Evolutionary conservation across 2,113 vertebrate genomes (phyloP), one percentile per base, ranked within the genome.

Genomic region (Anguilla rostrata): DNA sequence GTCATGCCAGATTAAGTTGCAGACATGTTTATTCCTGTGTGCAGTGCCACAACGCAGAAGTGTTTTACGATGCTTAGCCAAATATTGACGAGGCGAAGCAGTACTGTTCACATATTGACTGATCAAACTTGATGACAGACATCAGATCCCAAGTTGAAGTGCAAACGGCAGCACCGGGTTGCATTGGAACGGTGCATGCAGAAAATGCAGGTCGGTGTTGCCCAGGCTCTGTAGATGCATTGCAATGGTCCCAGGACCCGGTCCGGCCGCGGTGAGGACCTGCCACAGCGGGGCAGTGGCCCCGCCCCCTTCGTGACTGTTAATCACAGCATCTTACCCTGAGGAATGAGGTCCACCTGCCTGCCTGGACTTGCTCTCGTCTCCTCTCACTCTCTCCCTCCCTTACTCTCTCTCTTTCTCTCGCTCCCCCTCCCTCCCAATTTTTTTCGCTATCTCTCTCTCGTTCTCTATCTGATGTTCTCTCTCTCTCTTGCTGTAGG

Each of bases 271-370:
- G n/a, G 29, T 78, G 5, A 7, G 15, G 57, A 60, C 57, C 57
- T 60, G 18, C 11, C 57, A 60, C 3, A 66, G 60, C 11, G 9
- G 60, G 60, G 18, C 60, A 66, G 18, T 66, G 18, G 18, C 60
- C 26, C 60, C 60, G 22, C 60, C 60, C 60, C 60, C 60, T 7
- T 66, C 5, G 14, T 83, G 88, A 84, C 85, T 87, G 82, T 83
- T 34, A 87, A 86, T 89, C 22, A 87, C 79, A 82, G 60, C 46
- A 14, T 82, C 85, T 80, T 46, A 86, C 63, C 29, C 57, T 75
- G 16, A 81, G 88, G 90, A 91, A 90, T 92, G 91, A 90, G 75
- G 84, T 82, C 46, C 5, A 43, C 57, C 29, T 84, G 83, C 91
- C 84, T 92, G 91, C 82, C 78, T 39, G 80, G 83, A 87, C 89